Base-by-base conservation (phyloP, 2,113 vertebrate genomes). In the Oophaga pumilio region DNA sequence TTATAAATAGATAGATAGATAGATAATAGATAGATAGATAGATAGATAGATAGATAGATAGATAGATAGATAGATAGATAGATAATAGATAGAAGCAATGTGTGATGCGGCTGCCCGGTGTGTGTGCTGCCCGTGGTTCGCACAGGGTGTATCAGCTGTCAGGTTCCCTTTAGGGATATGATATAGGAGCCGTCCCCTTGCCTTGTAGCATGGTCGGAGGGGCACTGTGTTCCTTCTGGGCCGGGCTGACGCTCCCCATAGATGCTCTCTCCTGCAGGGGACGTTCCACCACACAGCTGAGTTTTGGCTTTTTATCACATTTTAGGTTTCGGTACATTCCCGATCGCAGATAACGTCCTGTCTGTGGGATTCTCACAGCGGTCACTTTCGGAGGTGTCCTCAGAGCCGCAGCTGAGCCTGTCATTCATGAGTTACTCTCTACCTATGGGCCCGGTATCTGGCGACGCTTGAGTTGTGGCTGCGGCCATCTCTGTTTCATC, bases 341-440 rank as follows among this genome's bases (percentile, higher is more conserved):
- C 28, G 26, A 81, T 26, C 15, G 28, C 62, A 53, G 15, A 52
- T 52, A 28, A 53, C n/a, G 49, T 82, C 64, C 80, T 52, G 33
- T 69, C 52, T 50, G 59, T 20, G n/a, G 79, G 50, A 53, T 52
- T 22, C n/a, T 50, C 81, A 49, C 11, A 49, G 49, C 49, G 33
- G 13, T 60, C 43, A n/a, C 60, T 66, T 24, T 8, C 28, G 43
- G 43, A 82, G 52, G 52, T 82, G 33, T 82, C 59, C 66, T 82
- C 66, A 18, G 6, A 22, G 60, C 12, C 12, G 80, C 60, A 24
- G n/a, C 33, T 22, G 11, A 66, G 12, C 43, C 22, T 66, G 69
- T 53, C 69, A 83, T 22, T 24, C 52, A 82, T 66, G 80, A 82
- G 80, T 24, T 82, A 82, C 52, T 83, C 69, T 83, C 81, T 83